A percentile compares a stretch with the other conserved stretches of the same genome.
Evolutionary conservation across 2,113 vertebrate genomes (phyloP).

Genomic region (Ploceus nigricollis): DNA sequence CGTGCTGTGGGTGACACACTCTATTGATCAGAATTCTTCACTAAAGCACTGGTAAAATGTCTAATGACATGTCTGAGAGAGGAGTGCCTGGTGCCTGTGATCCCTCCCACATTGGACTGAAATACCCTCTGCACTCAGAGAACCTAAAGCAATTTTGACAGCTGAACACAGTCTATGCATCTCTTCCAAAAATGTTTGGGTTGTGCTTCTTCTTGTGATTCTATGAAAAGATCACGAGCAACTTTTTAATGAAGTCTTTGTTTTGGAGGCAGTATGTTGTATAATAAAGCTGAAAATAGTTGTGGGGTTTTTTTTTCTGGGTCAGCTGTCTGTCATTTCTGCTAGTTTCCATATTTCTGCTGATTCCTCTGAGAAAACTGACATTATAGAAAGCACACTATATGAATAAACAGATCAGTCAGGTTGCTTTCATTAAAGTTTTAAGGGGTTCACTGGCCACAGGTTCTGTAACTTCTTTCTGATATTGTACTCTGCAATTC

Average conservation of each 20-base stretch:
- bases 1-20: neutral
- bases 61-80: neutral
- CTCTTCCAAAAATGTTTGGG: neutral
- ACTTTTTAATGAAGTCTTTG: slow-evolving; percentile 15
- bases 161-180: neutral
- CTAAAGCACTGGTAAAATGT: slow-evolving; percentile 20
- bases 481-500: neutral
- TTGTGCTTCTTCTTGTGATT: neutral
- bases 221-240: neutral
- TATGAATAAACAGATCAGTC: slow-evolving; percentile 1
- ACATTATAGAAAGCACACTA: neutral
- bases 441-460: neutral
- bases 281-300: slow-evolving; percentile 15
- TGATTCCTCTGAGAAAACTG: neutral
- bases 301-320: neutral
- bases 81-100: neutral
- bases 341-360: slow-evolving; percentile 3
- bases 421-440: neutral
- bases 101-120: slow-evolving; percentile 18
- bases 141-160: neutral
- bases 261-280: neutral
- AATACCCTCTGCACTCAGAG: slow-evolving; percentile 27
- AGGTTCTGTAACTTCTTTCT: neutral
- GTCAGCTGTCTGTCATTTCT: slow-evolving; percentile 43
- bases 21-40: slow-evolving; percentile 31